Evolutionary conservation across 2,113 vertebrate genomes (phyloP).

Genomic region (Paracanthobrama guichenoti): DNA sequence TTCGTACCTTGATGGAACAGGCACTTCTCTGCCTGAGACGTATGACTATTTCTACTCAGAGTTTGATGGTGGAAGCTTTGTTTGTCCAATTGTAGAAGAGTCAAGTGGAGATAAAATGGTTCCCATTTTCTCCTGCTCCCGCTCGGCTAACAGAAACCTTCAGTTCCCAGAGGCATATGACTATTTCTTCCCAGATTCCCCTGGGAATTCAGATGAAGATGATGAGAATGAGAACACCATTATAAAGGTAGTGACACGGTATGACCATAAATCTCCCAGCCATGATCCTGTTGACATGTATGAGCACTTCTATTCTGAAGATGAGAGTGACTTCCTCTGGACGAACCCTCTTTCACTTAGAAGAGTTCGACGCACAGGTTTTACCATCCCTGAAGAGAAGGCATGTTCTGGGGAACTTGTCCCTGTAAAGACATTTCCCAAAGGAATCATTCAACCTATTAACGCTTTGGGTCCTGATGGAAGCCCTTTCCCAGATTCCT

Average conservation of each 20-base stretch:
- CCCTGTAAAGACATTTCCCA: conserved; percentile 38
- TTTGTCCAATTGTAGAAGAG: conserved; percentile 58
- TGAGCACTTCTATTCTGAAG: conserved; percentile 75
- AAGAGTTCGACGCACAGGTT: conserved; percentile 53
- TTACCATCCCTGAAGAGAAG: conserved; percentile 24
- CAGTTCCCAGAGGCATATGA: conserved; percentile 87
- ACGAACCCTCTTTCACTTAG: conserved; percentile 71
- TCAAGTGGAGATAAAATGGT: conserved; percentile 54
- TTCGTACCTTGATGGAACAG: conserved; percentile 52
- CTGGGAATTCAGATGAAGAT: conserved; percentile 65
- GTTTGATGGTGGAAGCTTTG: conserved; percentile 69
- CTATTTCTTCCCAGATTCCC: conserved; percentile 79
- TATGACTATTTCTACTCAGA: conserved; percentile 89
- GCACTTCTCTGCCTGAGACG: conserved; percentile 80
- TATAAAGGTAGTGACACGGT: conserved; percentile 65
- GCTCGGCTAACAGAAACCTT: conserved; percentile 58
- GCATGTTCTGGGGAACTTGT: conserved; percentile 40
- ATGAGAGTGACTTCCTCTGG: conserved; percentile 67
- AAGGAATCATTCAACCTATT: conserved; percentile 39
- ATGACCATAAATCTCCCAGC: conserved; percentile 3
- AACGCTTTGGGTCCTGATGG: conserved; percentile 54
- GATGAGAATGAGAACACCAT: conserved; percentile 48
- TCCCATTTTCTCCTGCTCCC: conserved; percentile 67
- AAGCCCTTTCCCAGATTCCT: conserved; percentile 56
- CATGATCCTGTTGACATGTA: conserved; percentile 71